Conservation (phyloP, 2,888 invertebrate species). For the Zelleria hepariella region DNA sequence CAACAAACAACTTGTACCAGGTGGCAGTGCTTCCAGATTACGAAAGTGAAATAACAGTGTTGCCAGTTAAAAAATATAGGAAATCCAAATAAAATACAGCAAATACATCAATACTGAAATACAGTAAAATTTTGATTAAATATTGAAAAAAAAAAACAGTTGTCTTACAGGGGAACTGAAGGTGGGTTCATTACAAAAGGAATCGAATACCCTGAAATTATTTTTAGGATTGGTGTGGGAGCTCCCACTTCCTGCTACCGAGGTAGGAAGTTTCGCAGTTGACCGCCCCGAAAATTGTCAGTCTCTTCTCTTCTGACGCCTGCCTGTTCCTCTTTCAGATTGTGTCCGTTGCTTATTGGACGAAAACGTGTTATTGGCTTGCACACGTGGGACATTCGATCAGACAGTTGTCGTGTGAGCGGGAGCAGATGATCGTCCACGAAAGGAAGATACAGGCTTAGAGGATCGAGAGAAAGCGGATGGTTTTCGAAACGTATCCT, state of each 20-base stretch:
- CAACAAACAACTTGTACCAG: too few relatives aligned
- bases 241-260: neutral
- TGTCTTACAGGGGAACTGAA: neutral
- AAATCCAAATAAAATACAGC: too few relatives aligned
- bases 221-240: neutral
- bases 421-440: neutral
- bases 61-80: too few relatives aligned
- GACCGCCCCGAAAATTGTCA: neutral
- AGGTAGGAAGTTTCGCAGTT: neutral
- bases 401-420: too few relatives aligned
- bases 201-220: neutral
- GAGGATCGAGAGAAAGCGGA: neutral
- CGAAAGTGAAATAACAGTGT: too few relatives aligned
- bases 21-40: too few relatives aligned
- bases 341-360: neutral
- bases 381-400: too few relatives aligned
- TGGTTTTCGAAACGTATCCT: neutral
- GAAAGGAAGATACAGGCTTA: neutral
- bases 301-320: neutral
- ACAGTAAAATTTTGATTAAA: too few relatives aligned
- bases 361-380: neutral
- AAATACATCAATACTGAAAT: too few relatives aligned
- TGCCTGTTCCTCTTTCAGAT: neutral
- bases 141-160: too few relatives aligned
- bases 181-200: neutral